Evolutionary conservation across 2,113 vertebrate genomes (phyloP), one percentile per base, ranked within the genome.

Genomic region (Climacteris rufus): DNA sequence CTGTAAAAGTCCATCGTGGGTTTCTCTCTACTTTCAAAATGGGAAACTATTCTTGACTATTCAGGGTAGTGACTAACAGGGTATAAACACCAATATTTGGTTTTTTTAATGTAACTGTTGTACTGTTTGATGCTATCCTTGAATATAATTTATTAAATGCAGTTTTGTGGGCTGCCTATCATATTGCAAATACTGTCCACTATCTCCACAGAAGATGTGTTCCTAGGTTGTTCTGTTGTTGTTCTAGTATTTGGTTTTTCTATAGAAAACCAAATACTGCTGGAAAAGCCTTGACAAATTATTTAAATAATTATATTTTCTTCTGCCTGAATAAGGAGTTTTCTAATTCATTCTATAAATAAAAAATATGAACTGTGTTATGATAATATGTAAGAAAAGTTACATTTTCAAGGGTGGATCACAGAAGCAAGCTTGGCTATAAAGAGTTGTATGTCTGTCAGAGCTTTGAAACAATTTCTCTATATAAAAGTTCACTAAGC

Each of bases 1-100:
- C 16, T 59, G 77, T 10, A 2, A 23, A 54, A 40, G 3, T 40
- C 22, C 13, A 2, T 40, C 0, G 1, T 13, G 9, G 49, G 13
- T 56, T 89, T 42, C 37, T 60, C 68, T 65, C 50, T 52, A 13
- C 18, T 82, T 64, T 56, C 71, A 31, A 56, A 81, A 60, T 11
- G 10, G 11, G 44, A 68, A 52, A 7, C 2, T 50, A 0, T 42
- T 63, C 25, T 64, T 87, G 60, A 42, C 19, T 42, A 9, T 70
- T 89, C 35, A 52, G 27, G 39, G 63, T 28, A 10, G 14, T 10
- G 44, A 13, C 28, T 92, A 61, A 21, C 13, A 37, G 33, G 35
- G 8, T 68, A 57, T 25, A 45, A 45, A 13, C 25, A 68, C 13
- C 30, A 54, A 11, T 35, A 33, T 81, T 49, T 39, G 30, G 35